A percentile compares a stretch with the other conserved stretches of the same genome.
Conservation (phyloP, 2,113 vertebrate species). For the Grammomys surdaster region DNA sequence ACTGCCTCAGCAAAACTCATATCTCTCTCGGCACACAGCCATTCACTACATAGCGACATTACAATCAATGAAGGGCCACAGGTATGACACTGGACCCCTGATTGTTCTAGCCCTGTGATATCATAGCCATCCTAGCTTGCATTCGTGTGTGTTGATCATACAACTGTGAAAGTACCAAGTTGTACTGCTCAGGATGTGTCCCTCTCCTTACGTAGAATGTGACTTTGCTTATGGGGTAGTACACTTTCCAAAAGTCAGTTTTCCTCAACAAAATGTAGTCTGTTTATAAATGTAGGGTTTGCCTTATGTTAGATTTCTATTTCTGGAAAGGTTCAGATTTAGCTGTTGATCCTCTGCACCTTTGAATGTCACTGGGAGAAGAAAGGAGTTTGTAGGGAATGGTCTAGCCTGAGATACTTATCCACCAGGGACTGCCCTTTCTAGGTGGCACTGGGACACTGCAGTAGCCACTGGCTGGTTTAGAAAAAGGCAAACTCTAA, state of each 20-base stretch:
- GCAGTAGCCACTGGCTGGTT: not conserved
- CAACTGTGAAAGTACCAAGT: not conserved
- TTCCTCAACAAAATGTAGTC: not conserved
- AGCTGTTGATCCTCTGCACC: not conserved
- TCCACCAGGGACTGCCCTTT: too few relatives aligned
- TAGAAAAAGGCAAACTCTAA: not conserved
- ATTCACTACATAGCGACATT: not conserved
- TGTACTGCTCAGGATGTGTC: not conserved
- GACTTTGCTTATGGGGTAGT: not conserved
- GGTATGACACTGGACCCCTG: not conserved
- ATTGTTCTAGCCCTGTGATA: not conserved
- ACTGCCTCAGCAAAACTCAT: not conserved
- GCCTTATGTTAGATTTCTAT: not conserved
- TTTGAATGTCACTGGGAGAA: not conserved
- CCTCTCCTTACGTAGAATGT: not conserved
- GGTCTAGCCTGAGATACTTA: not conserved
- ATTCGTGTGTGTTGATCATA: not conserved
- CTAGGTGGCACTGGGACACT: rapidly evolving
- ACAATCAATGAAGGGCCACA: not conserved
- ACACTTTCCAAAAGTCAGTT: not conserved
- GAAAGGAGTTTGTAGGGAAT: not conserved
- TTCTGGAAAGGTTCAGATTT: not conserved
- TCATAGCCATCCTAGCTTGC: not conserved
- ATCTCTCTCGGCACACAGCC: not conserved
- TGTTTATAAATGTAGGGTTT: not conserved